Evolutionary conservation across 2,113 vertebrate species (phyloP).

Genomic region (Monopterus albus): DNA sequence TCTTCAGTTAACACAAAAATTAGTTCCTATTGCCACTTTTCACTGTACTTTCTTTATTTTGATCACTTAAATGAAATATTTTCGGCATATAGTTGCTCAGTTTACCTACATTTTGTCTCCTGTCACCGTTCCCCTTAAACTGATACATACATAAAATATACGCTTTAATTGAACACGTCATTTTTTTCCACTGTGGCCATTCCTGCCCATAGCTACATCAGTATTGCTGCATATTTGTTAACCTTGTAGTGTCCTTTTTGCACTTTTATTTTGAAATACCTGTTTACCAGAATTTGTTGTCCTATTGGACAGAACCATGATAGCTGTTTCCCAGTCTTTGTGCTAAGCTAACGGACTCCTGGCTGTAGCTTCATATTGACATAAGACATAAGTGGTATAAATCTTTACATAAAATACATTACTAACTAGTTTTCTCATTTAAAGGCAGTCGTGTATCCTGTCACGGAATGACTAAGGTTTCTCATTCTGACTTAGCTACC

Average conservation of each 20-base stretch:
- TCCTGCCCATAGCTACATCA: conserved; percentile 6
- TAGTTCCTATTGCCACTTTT: conserved; percentile 7
- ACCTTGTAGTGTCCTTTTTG: too few species aligned
- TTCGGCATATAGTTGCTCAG: not conserved
- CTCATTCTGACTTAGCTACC: conserved; percentile 19
- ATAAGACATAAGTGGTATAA: not conserved
- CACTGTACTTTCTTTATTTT: conserved; percentile 10
- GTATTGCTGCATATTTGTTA: too few species aligned
- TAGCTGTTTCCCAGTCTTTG: not conserved
- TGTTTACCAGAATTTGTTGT: too few species aligned
- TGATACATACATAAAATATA: conserved; percentile 2
- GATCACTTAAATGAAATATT: conserved; percentile 4
- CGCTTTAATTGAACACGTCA: not conserved
- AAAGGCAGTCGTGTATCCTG: not conserved
- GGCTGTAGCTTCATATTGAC: conserved; percentile 1
- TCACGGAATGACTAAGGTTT: not conserved
- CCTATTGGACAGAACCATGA: not conserved
- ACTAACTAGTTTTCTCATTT: not conserved
- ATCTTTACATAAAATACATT: not conserved
- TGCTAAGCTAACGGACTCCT: conserved; percentile 13
- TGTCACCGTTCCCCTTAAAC: not conserved
- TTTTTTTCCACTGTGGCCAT: not conserved
- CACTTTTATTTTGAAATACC: too few species aligned
- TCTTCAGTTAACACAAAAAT: not conserved
- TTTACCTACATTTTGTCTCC: not conserved